These are phyloP conservation scores for Diachasmimorpha longicaudata DNA, from an alignment of 1,140 invertebrate species.

Conservation along the genomic window DNA sequence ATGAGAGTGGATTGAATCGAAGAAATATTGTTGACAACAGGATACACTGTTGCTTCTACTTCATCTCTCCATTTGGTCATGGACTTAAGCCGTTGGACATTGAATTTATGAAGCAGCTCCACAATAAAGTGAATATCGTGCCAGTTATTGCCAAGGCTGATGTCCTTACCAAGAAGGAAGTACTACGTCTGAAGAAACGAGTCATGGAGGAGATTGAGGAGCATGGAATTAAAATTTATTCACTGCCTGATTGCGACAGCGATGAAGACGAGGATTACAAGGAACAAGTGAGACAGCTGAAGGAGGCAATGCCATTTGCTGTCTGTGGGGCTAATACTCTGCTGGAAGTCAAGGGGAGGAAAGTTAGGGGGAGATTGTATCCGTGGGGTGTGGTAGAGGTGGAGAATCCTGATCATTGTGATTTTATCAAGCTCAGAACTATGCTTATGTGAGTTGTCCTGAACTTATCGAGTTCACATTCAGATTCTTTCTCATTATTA, in stretches of 20 bases:
- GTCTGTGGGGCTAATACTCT: conserved; percentile 96
- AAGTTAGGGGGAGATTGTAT: conserved; percentile 91
- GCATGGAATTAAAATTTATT: conserved; percentile 91
- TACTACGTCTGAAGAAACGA: conserved; percentile 85
- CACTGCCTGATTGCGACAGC: conserved; percentile 94
- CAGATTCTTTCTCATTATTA: background rate
- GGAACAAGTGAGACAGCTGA: conserved; percentile 90
- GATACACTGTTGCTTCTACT: conserved; percentile 98
- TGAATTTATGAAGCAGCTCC: conserved; percentile 98
- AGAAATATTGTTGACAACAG: conserved; percentile 92
- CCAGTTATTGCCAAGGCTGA: conserved; percentile 99
- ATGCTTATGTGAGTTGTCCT: conserved; percentile 84
- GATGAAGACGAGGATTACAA: conserved; percentile 96
- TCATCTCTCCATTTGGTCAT: conserved; percentile 98
- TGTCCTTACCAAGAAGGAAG: conserved; percentile 95
- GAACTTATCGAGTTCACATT: no score
- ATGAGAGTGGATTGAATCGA: conserved; percentile 90
- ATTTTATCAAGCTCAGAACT: conserved; percentile 96
- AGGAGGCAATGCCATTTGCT: conserved; percentile 95
- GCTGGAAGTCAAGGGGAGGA: conserved; percentile 87
- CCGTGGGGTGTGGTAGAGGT: conserved; percentile 99
- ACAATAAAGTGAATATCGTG: conserved; percentile 98
- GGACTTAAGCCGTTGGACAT: conserved; percentile 93
- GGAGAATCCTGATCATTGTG: conserved; percentile 99
- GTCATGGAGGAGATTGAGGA: conserved; percentile 83